Conservation (phyloP, 2,888 invertebrate species). For the Torymus aiolomorphi region DNA sequence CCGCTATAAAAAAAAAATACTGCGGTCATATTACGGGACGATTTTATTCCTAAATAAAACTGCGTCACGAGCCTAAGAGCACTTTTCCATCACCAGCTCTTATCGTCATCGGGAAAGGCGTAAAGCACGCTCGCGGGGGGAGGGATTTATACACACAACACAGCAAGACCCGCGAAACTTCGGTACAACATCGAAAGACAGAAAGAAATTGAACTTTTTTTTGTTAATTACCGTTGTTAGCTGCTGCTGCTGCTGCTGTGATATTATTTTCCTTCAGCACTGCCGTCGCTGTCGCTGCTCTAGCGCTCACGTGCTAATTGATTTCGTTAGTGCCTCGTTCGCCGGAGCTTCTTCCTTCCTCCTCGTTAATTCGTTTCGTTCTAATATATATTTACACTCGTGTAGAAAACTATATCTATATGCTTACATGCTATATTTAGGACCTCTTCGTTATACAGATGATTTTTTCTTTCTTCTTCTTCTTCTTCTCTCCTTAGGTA, state of each 20-base stretch:
- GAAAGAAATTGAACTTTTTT: too few species aligned
- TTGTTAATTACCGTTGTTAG: neutral
- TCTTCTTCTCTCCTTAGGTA: neutral
- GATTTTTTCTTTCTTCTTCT: neutral
- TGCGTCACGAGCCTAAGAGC: too few species aligned
- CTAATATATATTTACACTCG: conserved; percentile 25
- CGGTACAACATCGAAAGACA: too few species aligned
- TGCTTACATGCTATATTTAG: neutral
- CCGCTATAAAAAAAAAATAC: too few species aligned
- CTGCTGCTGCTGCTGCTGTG: neutral
- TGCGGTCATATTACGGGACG: too few species aligned
- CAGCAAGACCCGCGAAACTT: too few species aligned
- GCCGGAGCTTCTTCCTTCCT: neutral
- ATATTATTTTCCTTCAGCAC: neutral
- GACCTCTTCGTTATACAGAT: neutral
- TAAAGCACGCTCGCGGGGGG: too few species aligned
- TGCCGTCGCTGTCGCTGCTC: neutral
- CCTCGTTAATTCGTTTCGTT: conserved; percentile 8
- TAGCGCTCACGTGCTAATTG: conserved; percentile 29
- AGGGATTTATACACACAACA: too few species aligned
- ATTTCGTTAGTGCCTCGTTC: conserved; percentile 36
- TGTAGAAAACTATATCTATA: conserved; percentile 32
- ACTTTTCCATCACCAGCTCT: too few species aligned
- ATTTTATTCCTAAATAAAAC: too few species aligned
- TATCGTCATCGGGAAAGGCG: too few species aligned